Conservation (phyloP, 2,113 vertebrate genomes). For the Strix uralensis region DNA sequence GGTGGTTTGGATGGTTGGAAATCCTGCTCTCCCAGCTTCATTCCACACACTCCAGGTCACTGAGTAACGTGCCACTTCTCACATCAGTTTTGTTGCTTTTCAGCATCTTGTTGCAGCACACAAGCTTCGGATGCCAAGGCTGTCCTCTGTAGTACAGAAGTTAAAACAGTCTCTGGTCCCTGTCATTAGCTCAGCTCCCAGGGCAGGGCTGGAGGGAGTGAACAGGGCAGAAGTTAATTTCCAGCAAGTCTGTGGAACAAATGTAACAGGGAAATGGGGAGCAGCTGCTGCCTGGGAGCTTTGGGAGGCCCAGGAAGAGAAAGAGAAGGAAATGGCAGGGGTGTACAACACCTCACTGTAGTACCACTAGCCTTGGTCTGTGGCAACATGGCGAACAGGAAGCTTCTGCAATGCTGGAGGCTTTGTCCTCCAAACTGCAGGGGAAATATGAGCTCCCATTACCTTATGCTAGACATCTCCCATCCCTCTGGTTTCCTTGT, state of each 20-base stretch:
- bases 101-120: not conserved
- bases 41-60: not conserved
- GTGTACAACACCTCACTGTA: accelerated
- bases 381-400: not conserved
- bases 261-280: not conserved
- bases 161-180: not conserved
- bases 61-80: not conserved
- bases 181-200: not conserved
- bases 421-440: not conserved
- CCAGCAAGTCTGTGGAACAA: not conserved
- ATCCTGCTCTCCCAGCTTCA: not conserved
- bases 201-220: not conserved
- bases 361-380: not conserved
- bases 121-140: not conserved
- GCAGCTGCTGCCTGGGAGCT: not conserved
- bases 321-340: not conserved
- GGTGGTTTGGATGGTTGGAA: not conserved
- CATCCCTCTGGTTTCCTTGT: not conserved
- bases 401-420: not conserved
- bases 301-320: not conserved
- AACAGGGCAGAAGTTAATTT: not conserved
- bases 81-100: not conserved
- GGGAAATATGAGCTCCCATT: not conserved
- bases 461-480: not conserved
- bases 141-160: not conserved